Percentiles rank a stretch among this genome's conserved stretches.
These are phyloP conservation scores for Bruchidius siliquastri DNA, from an alignment of 2,888 invertebrate species.

Conservation along the genomic window DNA sequence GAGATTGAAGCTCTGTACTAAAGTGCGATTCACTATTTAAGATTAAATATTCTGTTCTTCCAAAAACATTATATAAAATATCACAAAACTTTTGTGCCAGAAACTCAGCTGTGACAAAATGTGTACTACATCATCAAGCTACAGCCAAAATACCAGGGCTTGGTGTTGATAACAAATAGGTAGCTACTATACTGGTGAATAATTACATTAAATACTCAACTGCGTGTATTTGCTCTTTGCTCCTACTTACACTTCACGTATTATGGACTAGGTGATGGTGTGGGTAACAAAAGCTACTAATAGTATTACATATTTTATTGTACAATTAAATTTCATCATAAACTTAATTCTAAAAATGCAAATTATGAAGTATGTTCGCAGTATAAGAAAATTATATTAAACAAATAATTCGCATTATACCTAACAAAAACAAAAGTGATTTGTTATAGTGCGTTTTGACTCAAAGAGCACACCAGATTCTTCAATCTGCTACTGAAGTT, in stretches of 20 bases:
- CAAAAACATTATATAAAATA: too few species aligned
- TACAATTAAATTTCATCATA: not conserved
- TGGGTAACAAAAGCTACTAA: not conserved
- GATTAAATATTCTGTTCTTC: too few species aligned
- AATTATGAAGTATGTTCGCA: not conserved
- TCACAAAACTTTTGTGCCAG: not conserved
- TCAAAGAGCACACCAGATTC: not conserved
- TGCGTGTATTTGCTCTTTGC: not conserved
- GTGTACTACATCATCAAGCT: too few species aligned
- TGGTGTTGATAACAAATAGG: not conserved
- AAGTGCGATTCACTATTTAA: too few species aligned
- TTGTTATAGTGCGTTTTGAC: not conserved
- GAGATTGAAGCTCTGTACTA: too few species aligned
- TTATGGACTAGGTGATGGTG: not conserved
- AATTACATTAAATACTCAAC: not conserved
- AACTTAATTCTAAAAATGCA: not conserved
- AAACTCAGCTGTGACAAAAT: not conserved
- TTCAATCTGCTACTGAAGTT: not conserved
- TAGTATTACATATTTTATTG: not conserved
- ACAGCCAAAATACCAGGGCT: not conserved
- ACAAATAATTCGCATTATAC: too few species aligned
- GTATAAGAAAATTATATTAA: too few species aligned
- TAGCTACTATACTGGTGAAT: not conserved
- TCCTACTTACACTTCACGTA: not conserved
- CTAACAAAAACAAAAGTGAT: not conserved